Conservation (phyloP, 2,888 invertebrate genomes). For the Formica aserva region DNA sequence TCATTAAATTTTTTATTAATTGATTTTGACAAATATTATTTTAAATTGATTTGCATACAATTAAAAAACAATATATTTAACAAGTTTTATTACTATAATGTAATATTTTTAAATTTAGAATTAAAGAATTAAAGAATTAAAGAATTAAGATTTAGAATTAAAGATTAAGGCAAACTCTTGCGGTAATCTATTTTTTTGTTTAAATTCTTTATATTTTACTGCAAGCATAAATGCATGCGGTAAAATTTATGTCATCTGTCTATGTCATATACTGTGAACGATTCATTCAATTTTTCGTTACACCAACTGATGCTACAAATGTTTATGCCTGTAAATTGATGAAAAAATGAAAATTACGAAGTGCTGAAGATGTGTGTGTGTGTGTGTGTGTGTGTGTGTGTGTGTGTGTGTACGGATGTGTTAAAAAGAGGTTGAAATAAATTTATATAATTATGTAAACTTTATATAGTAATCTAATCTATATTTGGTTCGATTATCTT, state of each 20-base stretch:
- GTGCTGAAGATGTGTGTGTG: neutral
- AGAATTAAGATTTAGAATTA: neutral
- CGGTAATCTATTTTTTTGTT: neutral
- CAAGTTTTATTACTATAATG: neutral
- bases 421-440: neutral
- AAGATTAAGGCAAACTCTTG: neutral
- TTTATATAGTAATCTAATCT: too few relatives aligned
- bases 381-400: too few relatives aligned
- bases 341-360: neutral
- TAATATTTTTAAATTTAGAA: neutral
- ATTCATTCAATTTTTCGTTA: neutral
- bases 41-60: neutral
- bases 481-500: too few relatives aligned
- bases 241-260: neutral
- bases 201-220: neutral
- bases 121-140: neutral
- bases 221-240: neutral
- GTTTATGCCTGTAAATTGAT: neutral
- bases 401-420: too few relatives aligned
- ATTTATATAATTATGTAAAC: neutral
- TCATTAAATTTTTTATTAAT: too few relatives aligned
- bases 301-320: neutral
- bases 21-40: too few relatives aligned
- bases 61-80: neutral
- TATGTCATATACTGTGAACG: neutral